Evolutionary conservation across 1,140 invertebrate species (phyloP), one percentile per base, ranked within the genome.

Genomic region (Tenebrio molitor): DNA sequence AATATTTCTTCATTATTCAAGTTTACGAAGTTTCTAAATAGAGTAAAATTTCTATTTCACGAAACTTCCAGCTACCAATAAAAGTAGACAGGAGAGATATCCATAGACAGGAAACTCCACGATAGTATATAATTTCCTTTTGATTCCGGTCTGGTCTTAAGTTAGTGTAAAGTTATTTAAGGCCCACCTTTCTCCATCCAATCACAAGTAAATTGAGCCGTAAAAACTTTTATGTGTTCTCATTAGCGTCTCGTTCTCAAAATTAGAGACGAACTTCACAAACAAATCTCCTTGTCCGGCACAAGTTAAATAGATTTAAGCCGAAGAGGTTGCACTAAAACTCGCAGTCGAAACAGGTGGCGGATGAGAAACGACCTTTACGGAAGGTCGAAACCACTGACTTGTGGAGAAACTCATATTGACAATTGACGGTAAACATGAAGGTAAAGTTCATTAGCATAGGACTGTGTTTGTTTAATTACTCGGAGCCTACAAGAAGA

Each of bases 361-460:
- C 10, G 44, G 17, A 50, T 50, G 44, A 50, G 44, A 23, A 50
- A 50, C 44, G 44, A 50, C 44, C 44, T 19, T 50, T 16, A 21
- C 21, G 19, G 21, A 53, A 53, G 46, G 46, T 23, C 46, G 17
- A 53, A 58, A 58, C 50, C 50, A 29, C 17, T 66, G 64, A 66
- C 64, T 66, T 41, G 64, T n/a, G 64, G 64, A 25, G 42, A 29
- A 66, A 29, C 42, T 66, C 36, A 66, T 66, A 66, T 66, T 66
- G 64, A 66, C 64, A 66, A 41, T 66, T 66, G 42, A 66, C 64
- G 42, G 42, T 66, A 66, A 66, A 66, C 64, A 66, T 66, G 64
- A 42, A 66, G 64, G 64, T 66, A 66, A 66, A 66, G 64, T 66
- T 66, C 64, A 66, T 66, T 66, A 66, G 64, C 64, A 66, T 68